Conservation (phyloP, 1,140 invertebrate genomes). For the Cryptotermes secundus region DNA sequence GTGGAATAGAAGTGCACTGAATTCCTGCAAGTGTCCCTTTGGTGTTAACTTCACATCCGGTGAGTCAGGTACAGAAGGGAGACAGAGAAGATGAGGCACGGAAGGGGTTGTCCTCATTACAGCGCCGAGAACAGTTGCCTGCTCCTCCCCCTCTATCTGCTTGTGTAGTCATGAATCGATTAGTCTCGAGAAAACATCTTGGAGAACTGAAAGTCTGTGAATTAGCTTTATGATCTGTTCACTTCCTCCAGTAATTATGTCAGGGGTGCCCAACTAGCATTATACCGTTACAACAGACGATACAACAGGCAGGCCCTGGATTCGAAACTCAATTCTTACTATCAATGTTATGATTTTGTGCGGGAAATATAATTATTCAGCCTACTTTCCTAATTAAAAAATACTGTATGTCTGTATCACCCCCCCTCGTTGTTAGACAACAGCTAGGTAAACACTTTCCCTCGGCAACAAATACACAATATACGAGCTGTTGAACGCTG, state of each 20-base stretch:
- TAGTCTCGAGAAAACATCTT: background rate
- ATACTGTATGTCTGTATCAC: too few relatives aligned
- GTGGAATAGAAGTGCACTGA: too few relatives aligned
- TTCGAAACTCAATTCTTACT: too few relatives aligned
- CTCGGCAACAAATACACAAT: too few relatives aligned
- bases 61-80: background rate
- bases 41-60: background rate
- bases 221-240: background rate
- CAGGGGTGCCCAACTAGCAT: background rate
- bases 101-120: conserved; percentile 4
- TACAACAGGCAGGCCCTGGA: too few relatives aligned
- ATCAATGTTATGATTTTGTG: too few relatives aligned
- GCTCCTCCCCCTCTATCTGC: background rate
- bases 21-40: background rate
- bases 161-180: conserved; percentile 6
- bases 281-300: background rate
- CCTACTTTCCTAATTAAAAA: too few relatives aligned
- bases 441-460: too few relatives aligned
- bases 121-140: background rate
- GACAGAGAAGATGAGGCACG: background rate
- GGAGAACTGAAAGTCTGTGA: background rate
- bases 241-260: background rate
- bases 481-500: too few relatives aligned
- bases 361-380: too few relatives aligned
- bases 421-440: too few relatives aligned